phyloP scores from a whole-genome alignment of 2,888 invertebrate genomes.

The Drosophila mettleri region DNA sequence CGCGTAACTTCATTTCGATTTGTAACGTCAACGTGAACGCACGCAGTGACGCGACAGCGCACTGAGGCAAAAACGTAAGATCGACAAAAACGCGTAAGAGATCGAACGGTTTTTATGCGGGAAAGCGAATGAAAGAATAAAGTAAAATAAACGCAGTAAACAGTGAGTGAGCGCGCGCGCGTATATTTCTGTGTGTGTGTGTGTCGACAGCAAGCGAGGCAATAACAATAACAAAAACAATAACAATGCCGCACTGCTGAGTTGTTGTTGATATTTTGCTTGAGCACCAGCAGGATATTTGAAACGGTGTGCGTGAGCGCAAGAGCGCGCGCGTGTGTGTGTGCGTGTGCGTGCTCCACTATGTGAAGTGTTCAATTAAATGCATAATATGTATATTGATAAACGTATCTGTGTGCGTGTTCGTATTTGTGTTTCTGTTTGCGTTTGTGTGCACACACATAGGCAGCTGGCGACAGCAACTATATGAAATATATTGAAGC shows the following conservation, averaged over 20 bases:
- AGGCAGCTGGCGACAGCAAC: slow-evolving; percentile 55
- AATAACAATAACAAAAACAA: slow-evolving; percentile 56
- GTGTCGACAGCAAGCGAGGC: slow-evolving; percentile 35
- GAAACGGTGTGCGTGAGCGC: slow-evolving; percentile 34
- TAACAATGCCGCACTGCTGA: slow-evolving; percentile 50
- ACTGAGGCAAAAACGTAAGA: slow-evolving; percentile 29
- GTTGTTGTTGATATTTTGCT: slow-evolving; percentile 55
- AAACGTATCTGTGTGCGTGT: slow-evolving; percentile 13
- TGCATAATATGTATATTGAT: slow-evolving; percentile 47
- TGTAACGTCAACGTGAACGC: slow-evolving; percentile 50
- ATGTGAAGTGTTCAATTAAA: slow-evolving; percentile 70
- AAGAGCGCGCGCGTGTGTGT: slow-evolving; percentile 10
- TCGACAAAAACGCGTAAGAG: slow-evolving; percentile 27
- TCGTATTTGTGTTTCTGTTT: slow-evolving; percentile 13
- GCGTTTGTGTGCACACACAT: slow-evolving; percentile 24
- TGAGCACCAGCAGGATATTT: slow-evolving; percentile 73
- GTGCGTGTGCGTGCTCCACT: slow-evolving; percentile 41
- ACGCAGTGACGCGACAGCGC: slow-evolving; percentile 42
- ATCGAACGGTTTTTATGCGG: slow-evolving; percentile 42
- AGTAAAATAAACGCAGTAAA: slow-evolving; percentile 2
- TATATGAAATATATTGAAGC: slow-evolving; percentile 69
- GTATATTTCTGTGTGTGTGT: slow-evolving; percentile 10
- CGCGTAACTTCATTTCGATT: slow-evolving; percentile 45
- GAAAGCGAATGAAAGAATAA: slow-evolving; percentile 6
- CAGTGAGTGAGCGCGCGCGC: slow-evolving; percentile 7